Evolutionary conservation across 2,888 invertebrate genomes (phyloP).

Genomic region (Dolichopus griseipennis): DNA sequence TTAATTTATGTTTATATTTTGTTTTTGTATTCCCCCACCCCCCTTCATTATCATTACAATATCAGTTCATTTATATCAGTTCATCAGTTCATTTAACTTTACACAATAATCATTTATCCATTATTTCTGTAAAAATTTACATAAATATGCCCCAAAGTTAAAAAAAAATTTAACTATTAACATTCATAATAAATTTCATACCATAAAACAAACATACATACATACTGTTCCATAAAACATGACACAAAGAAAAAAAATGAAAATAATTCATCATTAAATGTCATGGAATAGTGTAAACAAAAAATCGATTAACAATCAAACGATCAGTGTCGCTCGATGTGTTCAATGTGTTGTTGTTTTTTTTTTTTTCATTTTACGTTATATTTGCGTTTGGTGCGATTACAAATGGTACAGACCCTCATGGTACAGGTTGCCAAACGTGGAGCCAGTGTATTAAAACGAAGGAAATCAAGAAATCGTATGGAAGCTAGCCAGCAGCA

Average conservation of each 20-base stretch:
- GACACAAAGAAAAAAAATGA: neutral
- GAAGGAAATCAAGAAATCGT: slow-evolving; percentile 58
- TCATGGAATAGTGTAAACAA: neutral
- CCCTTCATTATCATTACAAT: too few relatives aligned
- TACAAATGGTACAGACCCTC: slow-evolving; percentile 47
- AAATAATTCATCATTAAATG: neutral
- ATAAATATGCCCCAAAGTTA: too few relatives aligned
- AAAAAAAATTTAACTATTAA: too few relatives aligned
- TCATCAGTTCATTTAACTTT: too few relatives aligned
- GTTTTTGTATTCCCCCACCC: too few relatives aligned
- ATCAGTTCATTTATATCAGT: too few relatives aligned
- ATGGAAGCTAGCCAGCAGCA: slow-evolving; percentile 47
- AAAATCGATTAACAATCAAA: neutral
- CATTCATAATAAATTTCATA: too few relatives aligned
- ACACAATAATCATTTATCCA: too few relatives aligned
- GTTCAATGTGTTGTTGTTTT: slow-evolving; percentile 30
- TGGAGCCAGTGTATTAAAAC: slow-evolving; percentile 62
- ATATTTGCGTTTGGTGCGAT: slow-evolving; percentile 18
- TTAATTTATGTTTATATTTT: too few relatives aligned
- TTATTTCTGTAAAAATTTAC: too few relatives aligned
- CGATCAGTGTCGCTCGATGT: slow-evolving; percentile 29
- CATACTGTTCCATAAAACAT: too few relatives aligned
- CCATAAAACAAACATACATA: too few relatives aligned
- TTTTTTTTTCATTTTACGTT: slow-evolving; percentile 22
- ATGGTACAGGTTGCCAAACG: slow-evolving; percentile 66